Conservation (phyloP, 1,140 invertebrate genomes). For the Leptoteleia sp. region DNA sequence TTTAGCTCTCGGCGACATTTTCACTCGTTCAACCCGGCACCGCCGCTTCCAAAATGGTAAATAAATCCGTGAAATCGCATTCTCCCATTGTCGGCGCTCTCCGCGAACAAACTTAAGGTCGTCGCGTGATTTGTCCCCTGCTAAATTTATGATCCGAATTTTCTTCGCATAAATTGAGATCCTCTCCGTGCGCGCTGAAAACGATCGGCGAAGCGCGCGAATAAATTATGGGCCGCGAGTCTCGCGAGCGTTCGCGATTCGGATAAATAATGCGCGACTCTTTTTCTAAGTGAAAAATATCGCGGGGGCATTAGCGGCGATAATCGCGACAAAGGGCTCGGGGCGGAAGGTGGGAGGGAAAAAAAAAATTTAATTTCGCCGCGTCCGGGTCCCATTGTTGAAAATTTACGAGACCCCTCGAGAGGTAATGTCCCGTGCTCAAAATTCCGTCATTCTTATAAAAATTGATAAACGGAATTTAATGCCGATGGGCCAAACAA, state of each 20-base stretch:
- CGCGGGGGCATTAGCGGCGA: slow-evolving; percentile 38
- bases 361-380: slow-evolving; percentile 54
- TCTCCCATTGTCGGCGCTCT: slow-evolving; percentile 49
- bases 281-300: slow-evolving; percentile 42
- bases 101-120: slow-evolving; percentile 58
- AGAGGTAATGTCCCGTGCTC: slow-evolving; percentile 27
- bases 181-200: slow-evolving; percentile 38
- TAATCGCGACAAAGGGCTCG: background rate
- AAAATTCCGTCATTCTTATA: slow-evolving; percentile 42
- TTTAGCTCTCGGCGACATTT: slow-evolving; percentile 5
- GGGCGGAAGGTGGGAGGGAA: no score
- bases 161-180: slow-evolving; percentile 64
- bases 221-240: slow-evolving; percentile 43
- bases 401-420: slow-evolving; percentile 44
- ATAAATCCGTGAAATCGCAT: slow-evolving; percentile 59
- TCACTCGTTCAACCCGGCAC: slow-evolving; percentile 20
- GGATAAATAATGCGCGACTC: slow-evolving; percentile 42
- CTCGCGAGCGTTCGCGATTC: slow-evolving; percentile 23
- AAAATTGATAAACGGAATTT: slow-evolving; percentile 60
- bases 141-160: slow-evolving; percentile 61
- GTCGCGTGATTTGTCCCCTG: slow-evolving; percentile 59
- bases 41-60: slow-evolving; percentile 43
- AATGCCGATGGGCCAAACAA: slow-evolving; percentile 37
- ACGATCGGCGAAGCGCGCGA: slow-evolving; percentile 42
- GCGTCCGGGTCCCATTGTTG: slow-evolving; percentile 27